Percentiles rank a stretch among this genome's conserved stretches.
Conservation (phyloP, 2,888 invertebrate genomes). For the Clusia tigrina region DNA sequence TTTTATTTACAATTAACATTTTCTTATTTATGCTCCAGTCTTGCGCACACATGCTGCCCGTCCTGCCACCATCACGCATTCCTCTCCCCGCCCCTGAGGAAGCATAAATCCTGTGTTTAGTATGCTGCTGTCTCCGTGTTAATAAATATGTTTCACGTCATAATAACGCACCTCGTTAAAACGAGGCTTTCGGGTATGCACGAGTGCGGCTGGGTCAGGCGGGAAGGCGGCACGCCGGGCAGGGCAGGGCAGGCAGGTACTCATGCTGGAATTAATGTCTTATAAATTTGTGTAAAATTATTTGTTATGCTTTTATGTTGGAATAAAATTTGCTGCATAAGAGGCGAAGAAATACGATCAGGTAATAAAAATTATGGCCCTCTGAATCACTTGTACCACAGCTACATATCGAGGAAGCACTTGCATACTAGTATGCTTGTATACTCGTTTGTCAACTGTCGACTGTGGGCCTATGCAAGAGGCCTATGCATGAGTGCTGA, state of each 20-base stretch:
- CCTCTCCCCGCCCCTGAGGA: neutral
- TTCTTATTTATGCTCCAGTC: neutral
- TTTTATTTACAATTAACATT: neutral
- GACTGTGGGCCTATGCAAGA: no score
- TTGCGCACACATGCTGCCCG: neutral
- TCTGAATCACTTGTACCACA: no score
- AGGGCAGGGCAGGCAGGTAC: neutral
- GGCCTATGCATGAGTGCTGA: no score
- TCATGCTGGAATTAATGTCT: neutral
- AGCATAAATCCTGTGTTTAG: constrained; percentile 2
- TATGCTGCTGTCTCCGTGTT: neutral
- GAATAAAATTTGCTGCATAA: neutral
- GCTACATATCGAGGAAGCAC: no score
- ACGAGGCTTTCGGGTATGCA: neutral
- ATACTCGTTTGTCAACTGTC: no score
- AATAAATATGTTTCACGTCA: constrained; percentile 9
- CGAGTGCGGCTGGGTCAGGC: neutral
- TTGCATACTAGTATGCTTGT: no score
- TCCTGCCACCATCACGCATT: neutral
- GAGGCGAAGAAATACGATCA: neutral
- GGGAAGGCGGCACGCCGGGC: neutral
- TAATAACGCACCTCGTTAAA: constrained; percentile 7
- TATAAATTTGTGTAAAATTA: neutral
- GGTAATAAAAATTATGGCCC: no score
- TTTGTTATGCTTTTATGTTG: neutral